Evolutionary conservation across 2,888 invertebrate genomes (phyloP).

Genomic region (Melangyna quadrimaculata): DNA sequence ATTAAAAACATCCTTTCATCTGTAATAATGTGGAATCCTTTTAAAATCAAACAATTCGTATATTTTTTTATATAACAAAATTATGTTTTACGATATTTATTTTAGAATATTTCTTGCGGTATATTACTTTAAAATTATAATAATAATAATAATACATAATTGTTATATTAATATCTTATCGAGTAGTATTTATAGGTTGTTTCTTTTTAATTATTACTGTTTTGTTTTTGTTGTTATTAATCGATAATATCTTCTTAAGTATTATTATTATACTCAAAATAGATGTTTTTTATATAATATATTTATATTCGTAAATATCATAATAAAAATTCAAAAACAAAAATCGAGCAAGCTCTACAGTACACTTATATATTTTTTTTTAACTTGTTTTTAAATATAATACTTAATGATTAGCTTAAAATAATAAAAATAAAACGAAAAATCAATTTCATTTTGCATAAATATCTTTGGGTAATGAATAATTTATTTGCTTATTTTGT

Average conservation of each 20-base stretch:
- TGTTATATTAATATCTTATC: conserved; percentile 65
- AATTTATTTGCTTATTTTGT: conserved; percentile 50
- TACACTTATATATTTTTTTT: conserved; percentile 41
- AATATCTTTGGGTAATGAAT: conserved; percentile 70
- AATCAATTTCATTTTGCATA: conserved; percentile 71
- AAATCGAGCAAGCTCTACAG: conserved; percentile 62
- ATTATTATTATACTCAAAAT: conserved; percentile 43
- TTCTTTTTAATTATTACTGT: conserved; percentile 2
- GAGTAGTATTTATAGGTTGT: conserved; percentile 68
- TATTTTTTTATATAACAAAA: conserved; percentile 60
- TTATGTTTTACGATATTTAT: conserved; percentile 70
- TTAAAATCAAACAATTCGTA: conserved; percentile 23
- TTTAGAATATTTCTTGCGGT: conserved; percentile 68
- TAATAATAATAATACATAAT: conserved; percentile 62
- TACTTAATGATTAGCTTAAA: conserved; percentile 63
- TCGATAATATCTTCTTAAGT: conserved; percentile 48
- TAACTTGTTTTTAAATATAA: conserved; percentile 28
- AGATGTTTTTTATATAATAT: conserved; percentile 18
- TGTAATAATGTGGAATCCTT: too few relatives aligned
- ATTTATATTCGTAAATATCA: conserved; percentile 33
- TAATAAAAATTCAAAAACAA: conserved; percentile 37
- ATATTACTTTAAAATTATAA: conserved; percentile 59
- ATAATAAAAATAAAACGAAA: conserved; percentile 56
- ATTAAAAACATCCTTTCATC: too few relatives aligned
- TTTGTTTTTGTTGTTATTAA: conserved; percentile 30